Evolutionary conservation across 92 coral and sea anemone species (phyloP), one percentile per base, ranked within the genome.

Genomic region (Actinernus sp.): DNA sequence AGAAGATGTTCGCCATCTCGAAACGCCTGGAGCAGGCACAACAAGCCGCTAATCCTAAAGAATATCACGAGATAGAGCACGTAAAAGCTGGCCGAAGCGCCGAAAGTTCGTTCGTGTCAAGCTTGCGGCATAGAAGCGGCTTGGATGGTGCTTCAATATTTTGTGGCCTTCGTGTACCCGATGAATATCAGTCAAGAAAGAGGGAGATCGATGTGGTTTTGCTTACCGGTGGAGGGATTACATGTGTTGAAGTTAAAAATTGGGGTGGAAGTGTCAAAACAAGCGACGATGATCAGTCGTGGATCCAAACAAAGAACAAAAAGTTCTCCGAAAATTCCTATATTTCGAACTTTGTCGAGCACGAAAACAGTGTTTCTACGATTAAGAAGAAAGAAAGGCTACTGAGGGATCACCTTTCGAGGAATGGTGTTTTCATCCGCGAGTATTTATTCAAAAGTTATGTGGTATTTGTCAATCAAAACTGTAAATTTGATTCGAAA

Each of bases 71-170:
- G 57, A 79, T 74, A 16, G 97, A 91, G 57, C 98, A 83, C 49
- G 78, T 75, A 31, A 86, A 79, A 75, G 95, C 97, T 16, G 98
- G 98, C 52, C 81, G 98, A 41, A 90, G 80, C 57, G 98, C 98
- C 9, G 98, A 94, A 54, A 63, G 68, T 11, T 51, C 92, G 9
- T 92, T 94, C 12, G 97, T 87, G 36, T 54, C 92, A 16, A 69
- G 50, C 26, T 75, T 94, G 79, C 81, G 73, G 54, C 62, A 44
- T 26, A 70, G 77, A 50, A 81, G 87, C 53, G 92, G 92, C 23
- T 70, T 91, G 2, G 90, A 92, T 43, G 48, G 54, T 18, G 67
- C 90, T 40, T 84, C 94, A 33, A 68, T 94, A 61, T 94, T 94
- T 73, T 94, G 97, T 60, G 92, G 89, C 23, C 83, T 94, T 51